Conservation (phyloP, 2,797 vertebrate species). For the Sebastes matsubarae region DNA sequence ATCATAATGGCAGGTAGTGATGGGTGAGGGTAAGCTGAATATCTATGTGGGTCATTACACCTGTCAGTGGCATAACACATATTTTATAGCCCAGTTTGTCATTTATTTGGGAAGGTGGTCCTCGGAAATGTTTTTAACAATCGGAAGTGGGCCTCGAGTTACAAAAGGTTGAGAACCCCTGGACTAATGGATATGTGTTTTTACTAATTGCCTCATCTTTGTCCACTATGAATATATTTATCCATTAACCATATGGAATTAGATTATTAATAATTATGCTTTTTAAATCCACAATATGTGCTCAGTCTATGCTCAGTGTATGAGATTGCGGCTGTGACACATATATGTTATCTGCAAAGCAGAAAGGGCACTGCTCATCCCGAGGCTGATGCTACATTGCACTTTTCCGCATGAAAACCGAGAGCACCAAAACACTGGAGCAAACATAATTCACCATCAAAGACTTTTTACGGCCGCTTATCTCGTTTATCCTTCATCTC, state of each 20-base stretch:
- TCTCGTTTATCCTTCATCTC: slow-evolving; percentile 64
- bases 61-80: too few relatives aligned
- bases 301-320: slow-evolving; percentile 5
- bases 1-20: too few relatives aligned
- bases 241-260: neutral
- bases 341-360: slow-evolving; percentile 56
- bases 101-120: too few relatives aligned
- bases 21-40: too few relatives aligned
- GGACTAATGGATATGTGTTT: neutral
- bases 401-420: slow-evolving; percentile 45
- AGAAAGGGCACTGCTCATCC: slow-evolving; percentile 66
- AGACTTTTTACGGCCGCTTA: slow-evolving; percentile 54
- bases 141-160: too few relatives aligned
- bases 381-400: slow-evolving; percentile 56
- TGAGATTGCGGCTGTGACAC: slow-evolving; percentile 50
- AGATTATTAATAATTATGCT: neutral
- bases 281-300: neutral
- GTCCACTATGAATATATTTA: neutral
- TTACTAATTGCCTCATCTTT: slow-evolving; percentile 18
- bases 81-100: too few relatives aligned
- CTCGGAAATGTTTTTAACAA: too few relatives aligned
- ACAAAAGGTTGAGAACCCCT: too few relatives aligned
- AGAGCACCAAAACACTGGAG: slow-evolving; percentile 41
- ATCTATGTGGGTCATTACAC: too few relatives aligned
- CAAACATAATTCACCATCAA: slow-evolving; percentile 63